A percentile compares a stretch with the other conserved stretches of the same genome.
phyloP scores from a whole-genome alignment of 2,113 vertebrate genomes.

The Lipophrys pholis region DNA sequence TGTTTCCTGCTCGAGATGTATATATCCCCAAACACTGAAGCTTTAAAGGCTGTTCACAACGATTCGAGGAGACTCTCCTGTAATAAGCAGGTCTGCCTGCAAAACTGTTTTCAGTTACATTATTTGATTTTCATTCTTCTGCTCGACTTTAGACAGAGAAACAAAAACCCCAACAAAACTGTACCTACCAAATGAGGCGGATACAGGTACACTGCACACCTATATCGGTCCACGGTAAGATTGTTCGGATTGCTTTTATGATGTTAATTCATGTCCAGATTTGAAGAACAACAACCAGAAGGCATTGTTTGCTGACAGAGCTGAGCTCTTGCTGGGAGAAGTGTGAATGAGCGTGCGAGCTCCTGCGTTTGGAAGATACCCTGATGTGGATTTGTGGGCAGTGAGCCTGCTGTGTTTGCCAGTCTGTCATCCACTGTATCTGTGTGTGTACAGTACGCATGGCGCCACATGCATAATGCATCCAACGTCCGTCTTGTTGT shows the following conservation, averaged over 20 bases:
- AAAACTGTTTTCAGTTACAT: constrained; percentile 24
- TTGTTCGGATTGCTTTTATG: constrained; percentile 36
- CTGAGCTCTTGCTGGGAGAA: constrained; percentile 35
- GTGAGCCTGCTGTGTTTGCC: constrained; percentile 50
- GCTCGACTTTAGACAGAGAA: constrained; percentile 1
- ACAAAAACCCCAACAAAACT: not conserved
- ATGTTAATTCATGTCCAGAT: constrained; percentile 42
- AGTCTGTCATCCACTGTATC: constrained; percentile 47
- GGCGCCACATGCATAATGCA: constrained; percentile 13
- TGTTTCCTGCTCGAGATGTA: not conserved
- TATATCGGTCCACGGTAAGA: constrained; percentile 16
- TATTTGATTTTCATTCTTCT: not conserved
- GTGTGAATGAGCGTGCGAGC: constrained; percentile 4
- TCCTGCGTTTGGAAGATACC: constrained; percentile 59
- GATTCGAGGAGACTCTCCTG: constrained; percentile 1
- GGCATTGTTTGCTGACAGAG: constrained; percentile 45
- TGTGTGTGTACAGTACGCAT: constrained; percentile 50
- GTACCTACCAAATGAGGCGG: constrained; percentile 11
- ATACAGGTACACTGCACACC: not conserved
- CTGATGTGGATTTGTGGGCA: constrained; percentile 41
- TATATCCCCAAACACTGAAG: no score
- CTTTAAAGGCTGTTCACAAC: not conserved
- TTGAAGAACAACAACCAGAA: constrained; percentile 25
- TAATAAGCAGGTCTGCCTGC: not conserved
- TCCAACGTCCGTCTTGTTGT: constrained; percentile 4